These are phyloP conservation scores for Diploscapter pachys DNA, from an alignment of 1,140 invertebrate genomes.

Conservation along the genomic window DNA sequence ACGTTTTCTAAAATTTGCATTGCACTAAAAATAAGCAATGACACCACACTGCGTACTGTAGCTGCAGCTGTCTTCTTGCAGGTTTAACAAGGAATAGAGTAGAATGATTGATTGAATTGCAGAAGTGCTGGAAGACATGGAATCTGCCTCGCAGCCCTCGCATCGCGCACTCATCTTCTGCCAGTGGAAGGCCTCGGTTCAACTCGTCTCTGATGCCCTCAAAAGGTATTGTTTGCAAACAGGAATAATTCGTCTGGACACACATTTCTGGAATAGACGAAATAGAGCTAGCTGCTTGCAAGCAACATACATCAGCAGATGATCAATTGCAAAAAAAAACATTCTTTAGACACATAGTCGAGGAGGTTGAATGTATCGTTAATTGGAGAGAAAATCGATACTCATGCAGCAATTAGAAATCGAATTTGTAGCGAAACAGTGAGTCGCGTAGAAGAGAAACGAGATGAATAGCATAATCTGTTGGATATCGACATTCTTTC, in stretches of 20 bases:
- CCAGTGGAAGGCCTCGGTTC: slow-evolving; percentile 91
- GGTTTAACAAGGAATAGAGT: slow-evolving; percentile 39
- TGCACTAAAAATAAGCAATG: not conserved
- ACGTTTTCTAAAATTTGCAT: too few species aligned
- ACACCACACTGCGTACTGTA: too few species aligned
- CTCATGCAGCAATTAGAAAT: too few species aligned
- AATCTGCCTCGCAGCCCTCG: slow-evolving; percentile 64
- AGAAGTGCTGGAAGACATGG: not conserved
- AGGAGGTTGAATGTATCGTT: too few species aligned
- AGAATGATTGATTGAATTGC: slow-evolving; percentile 2
- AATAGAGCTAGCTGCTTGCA: not conserved
- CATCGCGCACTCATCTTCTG: slow-evolving; percentile 95
- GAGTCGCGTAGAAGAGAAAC: too few species aligned
- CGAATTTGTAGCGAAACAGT: too few species aligned
- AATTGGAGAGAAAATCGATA: too few species aligned
- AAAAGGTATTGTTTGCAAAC: slow-evolving; percentile 12
- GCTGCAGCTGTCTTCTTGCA: too few species aligned
- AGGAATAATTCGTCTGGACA: not conserved
- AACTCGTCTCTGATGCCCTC: slow-evolving; percentile 78
- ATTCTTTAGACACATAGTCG: slow-evolving; percentile 64
- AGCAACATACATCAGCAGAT: too few species aligned
- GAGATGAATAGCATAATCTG: too few species aligned
- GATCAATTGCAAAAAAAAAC: slow-evolving; percentile 51
- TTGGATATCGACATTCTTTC: too few species aligned
- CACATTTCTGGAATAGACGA: not conserved